Evolutionary conservation across 2,113 vertebrate species (phyloP), one percentile per base, ranked within the genome.

Genomic region (Mesoclemmys tuberculata): DNA sequence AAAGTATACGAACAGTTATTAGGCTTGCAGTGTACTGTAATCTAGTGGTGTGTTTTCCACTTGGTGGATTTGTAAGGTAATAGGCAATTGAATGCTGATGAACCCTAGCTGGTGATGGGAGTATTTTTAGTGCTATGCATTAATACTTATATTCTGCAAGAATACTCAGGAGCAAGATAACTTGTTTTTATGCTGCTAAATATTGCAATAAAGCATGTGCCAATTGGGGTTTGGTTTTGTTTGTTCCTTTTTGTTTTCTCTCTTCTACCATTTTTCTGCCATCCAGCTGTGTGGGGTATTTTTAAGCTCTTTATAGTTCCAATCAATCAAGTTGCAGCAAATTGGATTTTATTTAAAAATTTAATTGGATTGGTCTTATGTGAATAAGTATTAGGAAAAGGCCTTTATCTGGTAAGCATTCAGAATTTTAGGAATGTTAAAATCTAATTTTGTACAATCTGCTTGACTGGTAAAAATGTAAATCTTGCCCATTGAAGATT

Each of bases 311-410:
- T 93, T 49, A 6, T 52, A 78, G 22, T 91, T 88, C 46, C 0
- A 93, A 46, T 95, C 88, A 92, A 74, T 93, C 92, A 75, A 3
- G 0, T 85, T 91, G 48, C 80, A 91, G 55, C 16, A 93, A 93
- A 94, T 49, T 87, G 84, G 61, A 94, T 94, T 97, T 95, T 90
- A 92, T 96, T 93, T 64, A 46, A 87, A 96, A 92, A 24, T 44
- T 56, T 97, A 97, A 97, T 92, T 96, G 88, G 78, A 54, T 93
- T 88, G 84, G 24, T 89, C 29, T 93, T 94, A 52, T 27, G 35
- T 85, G 85, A 92, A 87, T 78, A 88, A 85, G 77, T 84, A 79
- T 87, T 88, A 85, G 35, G 13, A 54, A 80, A 91, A 95, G 38
- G 56, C 58, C 56, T 93, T 94, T 94, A 80, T 96, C 82, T 89